Evolutionary conservation across 1,140 invertebrate species (phyloP), one percentile per base, ranked within the genome.

Genomic region (Pseudomyrmex dendroicus): DNA sequence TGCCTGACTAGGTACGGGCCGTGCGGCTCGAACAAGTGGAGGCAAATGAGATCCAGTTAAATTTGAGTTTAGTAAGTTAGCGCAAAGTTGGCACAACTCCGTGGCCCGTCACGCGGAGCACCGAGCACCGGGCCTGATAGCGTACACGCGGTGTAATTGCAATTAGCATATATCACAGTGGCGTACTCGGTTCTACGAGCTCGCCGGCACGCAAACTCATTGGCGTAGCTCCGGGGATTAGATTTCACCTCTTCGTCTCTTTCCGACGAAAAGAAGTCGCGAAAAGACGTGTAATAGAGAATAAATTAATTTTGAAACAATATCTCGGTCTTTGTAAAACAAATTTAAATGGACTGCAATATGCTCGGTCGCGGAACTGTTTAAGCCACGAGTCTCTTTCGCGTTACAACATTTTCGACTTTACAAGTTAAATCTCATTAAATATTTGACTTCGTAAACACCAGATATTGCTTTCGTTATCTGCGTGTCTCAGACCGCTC

Each of bases 151-250:
- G 87, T 91, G 91, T 93, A 94, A 94, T 94, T 93, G 92, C 91
- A 94, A 93, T 94, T 94, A 93, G 92, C 92, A 92, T 93, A 94
- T 90, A 92, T 93, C 90, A 92, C 89, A 91, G 89, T 85, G 91
- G 87, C 89, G 91, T 87, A 87, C 78, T 48, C 59, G 73, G 66
- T n/a, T 48, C 59, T 25, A 83, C 84, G 61, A 62, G 52, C 54
- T 63, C 50, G 54, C 59, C 74, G 70, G 82, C 91, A 92, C 92
- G 91, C 92, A 89, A 92, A 56, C 85, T 64, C 88, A 90, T 17
- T 87, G 84, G 86, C 87, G 87, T 84, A 87, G 2, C 9, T 57
- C 9, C 57, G 10, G 22, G 50, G 15, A 35, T 13, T 4, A 13
- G 17, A 15, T 67, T 57, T 56, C 17, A 17, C 2, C 15, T n/a